These are phyloP conservation scores for Mylabris sibirica DNA, from an alignment of 2,888 invertebrate species.

Conservation along the genomic window DNA sequence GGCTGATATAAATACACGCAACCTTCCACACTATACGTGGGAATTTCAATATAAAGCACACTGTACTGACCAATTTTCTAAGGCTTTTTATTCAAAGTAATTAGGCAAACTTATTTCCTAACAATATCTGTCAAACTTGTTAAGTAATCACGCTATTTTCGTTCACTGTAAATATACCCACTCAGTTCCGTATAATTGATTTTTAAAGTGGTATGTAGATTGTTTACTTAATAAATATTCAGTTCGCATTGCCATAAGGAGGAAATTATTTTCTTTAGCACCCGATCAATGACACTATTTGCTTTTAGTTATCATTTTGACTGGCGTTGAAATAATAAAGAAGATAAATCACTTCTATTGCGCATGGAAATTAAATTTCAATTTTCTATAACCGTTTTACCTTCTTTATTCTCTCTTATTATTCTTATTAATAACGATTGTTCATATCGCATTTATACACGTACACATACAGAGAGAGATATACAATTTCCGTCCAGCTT, in stretches of 20 bases:
- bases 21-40: constrained; percentile 6
- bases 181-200: not conserved
- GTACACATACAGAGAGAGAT: not conserved
- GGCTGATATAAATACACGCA: constrained; percentile 18
- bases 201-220: not conserved
- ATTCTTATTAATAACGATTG: constrained; percentile 11
- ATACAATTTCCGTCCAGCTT: constrained; percentile 29
- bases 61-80: not conserved
- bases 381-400: not conserved
- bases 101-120: not conserved
- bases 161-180: not conserved
- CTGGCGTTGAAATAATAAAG: not conserved
- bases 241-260: constrained; percentile 16
- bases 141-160: not conserved
- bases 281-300: constrained; percentile 23
- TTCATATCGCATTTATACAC: constrained; percentile 35
- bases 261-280: constrained; percentile 24
- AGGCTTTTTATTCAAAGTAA: not conserved
- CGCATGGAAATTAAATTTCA: not conserved
- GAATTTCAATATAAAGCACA: not conserved
- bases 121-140: constrained; percentile 7
- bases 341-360: not conserved
- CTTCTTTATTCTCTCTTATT: not conserved
- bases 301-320: constrained; percentile 11
- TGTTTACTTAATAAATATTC: constrained; percentile 26